Conservation (phyloP, 2,113 vertebrate species). For the Perognathus longimembris region DNA sequence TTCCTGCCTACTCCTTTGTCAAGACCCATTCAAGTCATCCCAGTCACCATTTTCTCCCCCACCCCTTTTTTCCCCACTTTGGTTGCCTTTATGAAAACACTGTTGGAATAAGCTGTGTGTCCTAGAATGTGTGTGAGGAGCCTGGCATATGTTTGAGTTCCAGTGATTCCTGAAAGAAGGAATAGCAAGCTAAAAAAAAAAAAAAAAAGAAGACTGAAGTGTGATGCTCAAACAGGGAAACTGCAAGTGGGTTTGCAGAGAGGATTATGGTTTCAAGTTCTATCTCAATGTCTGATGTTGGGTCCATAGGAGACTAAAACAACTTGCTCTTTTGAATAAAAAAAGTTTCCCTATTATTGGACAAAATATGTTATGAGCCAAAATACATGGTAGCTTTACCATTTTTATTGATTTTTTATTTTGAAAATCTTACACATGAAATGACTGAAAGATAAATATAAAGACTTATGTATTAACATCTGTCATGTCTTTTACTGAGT, state of each 20-base stretch:
- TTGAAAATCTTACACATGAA: constrained; percentile 41
- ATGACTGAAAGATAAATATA: not conserved
- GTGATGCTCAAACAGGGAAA: not conserved
- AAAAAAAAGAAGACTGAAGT: no score
- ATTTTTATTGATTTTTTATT: not conserved
- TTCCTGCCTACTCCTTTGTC: not conserved
- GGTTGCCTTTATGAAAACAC: not conserved
- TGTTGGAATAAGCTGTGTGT: not conserved
- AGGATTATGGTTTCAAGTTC: not conserved
- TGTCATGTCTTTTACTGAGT: not conserved
- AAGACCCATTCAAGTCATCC: not conserved
- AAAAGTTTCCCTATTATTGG: not conserved
- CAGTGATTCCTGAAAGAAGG: not conserved
- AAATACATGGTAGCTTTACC: not conserved
- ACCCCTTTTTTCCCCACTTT: not conserved
- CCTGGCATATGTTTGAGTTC: no score
- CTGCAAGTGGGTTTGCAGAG: not conserved
- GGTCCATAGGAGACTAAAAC: not conserved
- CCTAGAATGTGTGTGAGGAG: not conserved
- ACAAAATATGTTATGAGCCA: not conserved
- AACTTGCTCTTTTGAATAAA: not conserved
- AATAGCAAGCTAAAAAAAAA: not conserved
- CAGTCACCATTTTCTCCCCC: not conserved
- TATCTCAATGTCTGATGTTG: not conserved
- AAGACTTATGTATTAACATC: not conserved